Base-by-base conservation (phyloP, 2,888 invertebrate genomes). In the Ectobius pallidus region DNA sequence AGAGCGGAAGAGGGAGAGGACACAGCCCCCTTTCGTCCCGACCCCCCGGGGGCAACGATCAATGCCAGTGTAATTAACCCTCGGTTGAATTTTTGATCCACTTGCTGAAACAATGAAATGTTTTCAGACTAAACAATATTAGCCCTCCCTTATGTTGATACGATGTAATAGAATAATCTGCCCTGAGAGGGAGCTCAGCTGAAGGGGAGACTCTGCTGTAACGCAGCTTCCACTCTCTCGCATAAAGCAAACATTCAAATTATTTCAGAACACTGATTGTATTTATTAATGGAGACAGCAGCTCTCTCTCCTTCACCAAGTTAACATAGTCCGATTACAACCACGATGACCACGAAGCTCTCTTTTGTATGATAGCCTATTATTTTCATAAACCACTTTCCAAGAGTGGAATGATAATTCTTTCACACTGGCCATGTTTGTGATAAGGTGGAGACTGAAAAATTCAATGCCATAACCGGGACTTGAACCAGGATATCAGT, bases 131-230 rank as follows among this genome's bases (percentile, higher is more conserved):
- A 89, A 89, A 89, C 88, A 89, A 87, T 85, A 86, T 86, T 86
- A 84, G 83, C 84, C 84, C 82, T 81, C 83, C 84, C 85, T 84
- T 84, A 87, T 88, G 88, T 88, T 88, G 88, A 88, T 88, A 87
- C 87, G 85, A 86, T 85, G 88, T 88, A 88, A 88, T 88, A 88
- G 88, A 88, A 88, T 89, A 89, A 88, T 88, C 88, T 88, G 86
- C 85, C 85, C 84, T 84, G 62, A 62, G 74, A 52, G 71, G 34
- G 55, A 22, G 65, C 11, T 27, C 25, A 22, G 63, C 39, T 39
- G 49, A 62, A 62, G 70, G 73, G 39, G 70, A 42, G n/a, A n/a
- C 32, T 7, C 42, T n/a, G 39, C 14, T n/a, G n/a, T 25, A 55
- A 27, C 22, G 22, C 25, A 16, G 16, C 63, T 25, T 34, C 30